These are phyloP conservation scores for Caerostris extrusa DNA, from an alignment of 1,140 invertebrate species.

Conservation along the genomic window DNA sequence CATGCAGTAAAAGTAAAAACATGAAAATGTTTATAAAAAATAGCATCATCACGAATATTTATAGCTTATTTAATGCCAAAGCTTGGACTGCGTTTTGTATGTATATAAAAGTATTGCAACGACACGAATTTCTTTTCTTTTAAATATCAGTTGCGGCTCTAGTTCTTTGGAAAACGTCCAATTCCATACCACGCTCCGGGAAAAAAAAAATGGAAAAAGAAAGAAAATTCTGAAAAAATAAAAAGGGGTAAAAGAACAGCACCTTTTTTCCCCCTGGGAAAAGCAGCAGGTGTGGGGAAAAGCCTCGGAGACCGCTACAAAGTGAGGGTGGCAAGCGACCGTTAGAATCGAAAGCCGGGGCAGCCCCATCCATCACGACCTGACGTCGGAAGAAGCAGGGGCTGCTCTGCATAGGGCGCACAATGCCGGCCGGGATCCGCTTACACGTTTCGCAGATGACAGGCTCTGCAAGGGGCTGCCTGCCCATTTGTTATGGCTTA, in stretches of 20 bases:
- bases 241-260: neutral
- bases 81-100: too few relatives aligned
- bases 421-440: neutral
- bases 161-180: neutral
- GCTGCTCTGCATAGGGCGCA: neutral
- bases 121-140: neutral
- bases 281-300: neutral
- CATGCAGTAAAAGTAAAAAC: too few relatives aligned
- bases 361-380: neutral
- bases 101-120: neutral
- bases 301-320: conserved; percentile 13
- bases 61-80: too few relatives aligned
- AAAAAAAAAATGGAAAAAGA: neutral
- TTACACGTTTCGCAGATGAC: conserved; percentile 3
- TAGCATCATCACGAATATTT: too few relatives aligned
- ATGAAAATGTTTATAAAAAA: too few relatives aligned
- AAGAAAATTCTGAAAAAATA: neutral
- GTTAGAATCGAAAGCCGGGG: conserved; percentile 2
- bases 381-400: neutral
- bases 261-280: neutral
- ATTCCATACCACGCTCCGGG: neutral
- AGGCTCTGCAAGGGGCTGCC: neutral
- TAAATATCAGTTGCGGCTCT: neutral
- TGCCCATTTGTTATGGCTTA: neutral
- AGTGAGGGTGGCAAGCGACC: conserved; percentile 14